A percentile compares a stretch with the other conserved stretches of the same genome.
phyloP scores from a whole-genome alignment of 1,140 invertebrate genomes.

The Contarinia nasturtii region DNA sequence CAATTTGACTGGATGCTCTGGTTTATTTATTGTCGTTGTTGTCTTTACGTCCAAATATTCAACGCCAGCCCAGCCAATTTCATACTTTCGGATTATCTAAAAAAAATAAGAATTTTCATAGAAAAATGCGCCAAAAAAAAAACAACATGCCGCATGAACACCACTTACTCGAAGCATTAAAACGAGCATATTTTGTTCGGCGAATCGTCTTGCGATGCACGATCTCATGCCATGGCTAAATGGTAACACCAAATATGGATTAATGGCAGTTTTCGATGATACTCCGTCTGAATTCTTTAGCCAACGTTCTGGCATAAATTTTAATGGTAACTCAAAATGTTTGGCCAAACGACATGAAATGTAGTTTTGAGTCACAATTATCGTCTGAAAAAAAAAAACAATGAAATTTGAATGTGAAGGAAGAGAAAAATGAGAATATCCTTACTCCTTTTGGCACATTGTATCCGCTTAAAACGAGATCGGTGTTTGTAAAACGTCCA shows the following conservation, averaged over 20 bases:
- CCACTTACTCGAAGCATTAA: constrained; percentile 43
- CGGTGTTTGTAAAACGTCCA: constrained; percentile 54
- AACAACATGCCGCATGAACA: no score
- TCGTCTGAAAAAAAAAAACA: constrained; percentile 41
- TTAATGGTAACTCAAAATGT: constrained; percentile 45
- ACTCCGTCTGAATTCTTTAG: constrained; percentile 22
- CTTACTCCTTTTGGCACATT: constrained; percentile 66
- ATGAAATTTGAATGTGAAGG: background rate
- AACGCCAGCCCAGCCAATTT: constrained; percentile 44
- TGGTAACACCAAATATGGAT: constrained; percentile 64
- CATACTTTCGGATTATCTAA: constrained; percentile 45
- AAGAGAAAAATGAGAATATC: constrained; percentile 5
- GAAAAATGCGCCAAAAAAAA: constrained; percentile 1
- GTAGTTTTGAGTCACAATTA: constrained; percentile 77
- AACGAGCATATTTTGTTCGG: constrained; percentile 71
- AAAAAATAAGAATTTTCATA: constrained; percentile 25
- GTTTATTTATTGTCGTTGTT: constrained; percentile 52
- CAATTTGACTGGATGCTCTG: constrained; percentile 46
- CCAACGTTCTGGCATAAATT: constrained; percentile 64
- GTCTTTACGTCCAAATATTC: constrained; percentile 37
- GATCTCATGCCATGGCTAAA: constrained; percentile 77
- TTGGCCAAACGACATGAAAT: constrained; percentile 44
- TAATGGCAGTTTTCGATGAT: constrained; percentile 21
- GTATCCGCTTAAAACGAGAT: constrained; percentile 64
- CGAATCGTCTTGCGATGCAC: constrained; percentile 72